Conservation (phyloP, 2,797 vertebrate genomes). For the Avahi laniger region DNA sequence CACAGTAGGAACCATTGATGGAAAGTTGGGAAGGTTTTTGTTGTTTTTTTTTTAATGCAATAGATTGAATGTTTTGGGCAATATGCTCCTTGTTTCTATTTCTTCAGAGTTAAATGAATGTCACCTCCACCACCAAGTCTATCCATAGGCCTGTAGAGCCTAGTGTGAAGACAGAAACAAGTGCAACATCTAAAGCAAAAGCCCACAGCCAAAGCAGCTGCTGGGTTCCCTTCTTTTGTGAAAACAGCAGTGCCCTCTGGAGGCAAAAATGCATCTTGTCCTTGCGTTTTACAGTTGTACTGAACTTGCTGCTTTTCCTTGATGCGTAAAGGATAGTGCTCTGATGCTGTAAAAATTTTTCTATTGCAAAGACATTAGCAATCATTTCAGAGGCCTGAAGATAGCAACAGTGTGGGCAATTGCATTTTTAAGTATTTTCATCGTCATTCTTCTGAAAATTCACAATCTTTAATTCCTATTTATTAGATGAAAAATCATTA, state of each 20-base stretch:
- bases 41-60: conserved; percentile 24
- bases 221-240: background rate
- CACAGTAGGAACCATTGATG: background rate
- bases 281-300: background rate
- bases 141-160: background rate
- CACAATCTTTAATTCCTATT: background rate
- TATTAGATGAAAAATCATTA: background rate
- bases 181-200: background rate
- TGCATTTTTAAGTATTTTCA: background rate
- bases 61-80: background rate
- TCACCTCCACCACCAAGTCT: background rate
- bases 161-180: background rate
- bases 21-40: background rate
- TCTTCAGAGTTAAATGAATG: background rate
- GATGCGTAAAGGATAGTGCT: background rate
- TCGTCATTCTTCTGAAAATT: background rate
- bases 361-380: background rate
- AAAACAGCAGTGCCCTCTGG: conserved; percentile 62
- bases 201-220: background rate
- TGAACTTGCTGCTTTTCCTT: background rate
- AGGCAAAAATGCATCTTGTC: background rate
- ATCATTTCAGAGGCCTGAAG: background rate
- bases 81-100: background rate
- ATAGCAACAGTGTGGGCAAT: background rate
- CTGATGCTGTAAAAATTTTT: background rate